Conservation (phyloP, 2,797 vertebrate species). For the Parauchenoglanis punctatus region DNA sequence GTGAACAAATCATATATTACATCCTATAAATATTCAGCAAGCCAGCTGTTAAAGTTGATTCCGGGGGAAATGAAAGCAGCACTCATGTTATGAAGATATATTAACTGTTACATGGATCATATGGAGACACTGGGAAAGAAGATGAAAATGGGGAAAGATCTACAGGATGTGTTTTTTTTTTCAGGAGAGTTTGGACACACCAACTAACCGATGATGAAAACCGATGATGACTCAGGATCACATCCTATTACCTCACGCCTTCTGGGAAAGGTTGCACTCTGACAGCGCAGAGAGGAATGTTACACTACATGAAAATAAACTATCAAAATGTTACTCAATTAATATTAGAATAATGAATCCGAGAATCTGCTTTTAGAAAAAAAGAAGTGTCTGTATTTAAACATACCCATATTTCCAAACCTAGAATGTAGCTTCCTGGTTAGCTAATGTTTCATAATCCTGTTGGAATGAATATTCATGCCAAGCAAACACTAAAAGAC, state of each 20-base stretch:
- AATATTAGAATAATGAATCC: neutral
- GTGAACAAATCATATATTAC: neutral
- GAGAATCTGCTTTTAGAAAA: neutral
- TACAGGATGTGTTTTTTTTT: neutral
- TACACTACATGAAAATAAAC: neutral
- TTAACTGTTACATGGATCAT: neutral
- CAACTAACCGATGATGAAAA: neutral
- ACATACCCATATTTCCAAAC: neutral
- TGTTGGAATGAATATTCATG: neutral
- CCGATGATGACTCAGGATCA: neutral
- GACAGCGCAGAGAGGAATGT: neutral
- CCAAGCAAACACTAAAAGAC: too few species aligned
- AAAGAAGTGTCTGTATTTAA: neutral
- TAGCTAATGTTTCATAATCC: neutral
- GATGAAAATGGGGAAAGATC: neutral
- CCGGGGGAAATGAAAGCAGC: neutral
- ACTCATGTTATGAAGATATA: neutral
- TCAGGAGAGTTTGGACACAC: neutral
- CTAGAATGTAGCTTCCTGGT: neutral
- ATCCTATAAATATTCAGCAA: neutral
- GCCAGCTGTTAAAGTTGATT: neutral
- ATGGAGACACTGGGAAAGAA: neutral
- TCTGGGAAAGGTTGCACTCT: neutral
- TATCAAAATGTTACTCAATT: neutral
- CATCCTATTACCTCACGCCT: neutral